Base-by-base conservation (phyloP, 2,888 invertebrate genomes). In the Lithophane semibrunnea region DNA sequence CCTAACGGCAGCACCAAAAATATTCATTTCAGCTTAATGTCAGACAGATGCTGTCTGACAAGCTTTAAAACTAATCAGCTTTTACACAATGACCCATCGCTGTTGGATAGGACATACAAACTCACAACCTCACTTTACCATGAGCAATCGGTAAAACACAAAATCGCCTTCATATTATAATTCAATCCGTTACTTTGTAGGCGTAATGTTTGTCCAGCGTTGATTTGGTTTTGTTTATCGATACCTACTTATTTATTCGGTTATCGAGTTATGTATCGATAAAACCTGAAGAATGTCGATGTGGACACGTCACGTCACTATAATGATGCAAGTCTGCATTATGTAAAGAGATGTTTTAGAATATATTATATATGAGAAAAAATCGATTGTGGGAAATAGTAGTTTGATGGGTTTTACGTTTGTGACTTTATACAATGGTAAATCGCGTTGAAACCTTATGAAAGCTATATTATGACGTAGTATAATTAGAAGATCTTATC, bases 261-360 rank as follows among this genome's bases (percentile, higher is more conserved):
- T 88, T 88, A 85, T 88, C 89, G 88, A 85, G 87, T 90, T 88
- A 90, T 90, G 88, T 88, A 90, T 90, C 87, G 89, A 89, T 81
- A 88, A 88, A 86, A 81, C 84, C 84, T 84, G 79, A 78, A 75
- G 74, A 83, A 85, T 88, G 81, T 74, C 68, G 44, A 71, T 69
- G 71, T 80, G 73, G 77, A 64, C 52, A 75, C 76, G 81, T 81
- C 79, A 85, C 78, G 82, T 52, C 29, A 77, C 75, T 67, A 73
- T 81, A 87, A 83, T 88, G 88, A 88, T 79, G 83, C 80, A 88
- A 88, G 77, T 76, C 79, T 76, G 77, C 74, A 77, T 82, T 83
- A 85, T 86, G 81, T 76, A 66, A 76, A 64, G 72, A 49, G 52
- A 56, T 77, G 66, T 80, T 82, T 77, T 73, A 21, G 66, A 60